Evolutionary conservation across 2,113 vertebrate genomes (phyloP).

Genomic region (Oreochromis aureus): DNA sequence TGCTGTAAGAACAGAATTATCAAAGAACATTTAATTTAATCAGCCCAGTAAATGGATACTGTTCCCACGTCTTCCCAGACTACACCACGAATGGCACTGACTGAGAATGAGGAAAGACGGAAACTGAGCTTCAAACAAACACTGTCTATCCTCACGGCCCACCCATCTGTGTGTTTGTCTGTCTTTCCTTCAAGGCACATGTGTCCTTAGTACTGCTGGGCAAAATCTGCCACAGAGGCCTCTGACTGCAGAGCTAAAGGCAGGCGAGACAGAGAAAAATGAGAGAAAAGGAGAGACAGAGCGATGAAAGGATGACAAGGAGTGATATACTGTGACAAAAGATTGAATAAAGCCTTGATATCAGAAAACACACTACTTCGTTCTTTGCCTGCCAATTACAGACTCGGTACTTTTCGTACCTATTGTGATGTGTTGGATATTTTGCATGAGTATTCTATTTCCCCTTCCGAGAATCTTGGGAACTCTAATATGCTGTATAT

Average conservation of each 20-base stretch:
- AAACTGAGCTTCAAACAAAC: neutral
- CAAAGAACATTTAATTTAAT: neutral
- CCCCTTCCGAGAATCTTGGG: neutral
- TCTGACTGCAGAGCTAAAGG: neutral
- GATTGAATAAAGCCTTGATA: neutral
- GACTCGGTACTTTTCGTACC: neutral
- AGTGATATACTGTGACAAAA: neutral
- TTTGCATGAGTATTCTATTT: neutral
- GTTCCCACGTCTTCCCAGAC: neutral
- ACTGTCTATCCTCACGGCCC: neutral
- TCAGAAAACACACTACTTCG: neutral
- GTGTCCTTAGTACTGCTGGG: conserved; percentile 29
- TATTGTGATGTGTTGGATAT: neutral
- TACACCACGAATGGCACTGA: neutral
- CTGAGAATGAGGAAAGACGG: neutral
- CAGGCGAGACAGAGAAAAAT: neutral
- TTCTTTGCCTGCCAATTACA: neutral
- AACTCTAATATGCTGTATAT: neutral
- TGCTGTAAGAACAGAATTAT: neutral
- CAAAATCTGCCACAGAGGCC: conserved; percentile 7
- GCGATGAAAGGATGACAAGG: neutral
- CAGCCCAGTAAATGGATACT: neutral
- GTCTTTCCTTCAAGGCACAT: conserved; percentile 22
- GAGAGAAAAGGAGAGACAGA: neutral
- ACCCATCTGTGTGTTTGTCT: neutral